These are phyloP conservation scores for Platygyra sinensis DNA, from an alignment of 64 coral and sea anemone genomes.

Conservation along the genomic window DNA sequence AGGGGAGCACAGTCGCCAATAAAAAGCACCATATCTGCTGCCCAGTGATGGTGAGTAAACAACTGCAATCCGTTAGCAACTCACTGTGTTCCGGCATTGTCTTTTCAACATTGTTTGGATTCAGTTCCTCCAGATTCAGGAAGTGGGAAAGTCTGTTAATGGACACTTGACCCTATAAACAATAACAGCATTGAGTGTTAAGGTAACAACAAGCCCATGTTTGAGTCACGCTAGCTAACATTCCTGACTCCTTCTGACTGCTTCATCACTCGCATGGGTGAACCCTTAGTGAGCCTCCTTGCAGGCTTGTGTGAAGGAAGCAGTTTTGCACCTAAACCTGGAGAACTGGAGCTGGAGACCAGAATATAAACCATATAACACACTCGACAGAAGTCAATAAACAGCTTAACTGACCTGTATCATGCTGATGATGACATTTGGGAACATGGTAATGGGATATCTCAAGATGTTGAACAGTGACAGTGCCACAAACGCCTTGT, in stretches of 20 bases:
- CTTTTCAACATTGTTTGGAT: conserved; percentile 59
- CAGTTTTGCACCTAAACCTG: too few relatives aligned
- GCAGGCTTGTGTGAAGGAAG: too few relatives aligned
- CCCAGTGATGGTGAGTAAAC: too few relatives aligned
- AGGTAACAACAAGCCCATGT: too few relatives aligned
- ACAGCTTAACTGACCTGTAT: conserved; percentile 47
- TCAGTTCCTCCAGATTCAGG: conserved; percentile 62
- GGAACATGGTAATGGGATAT: conserved; percentile 63
- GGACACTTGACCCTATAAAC: conserved; percentile 44
- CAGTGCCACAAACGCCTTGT: conserved; percentile 80
- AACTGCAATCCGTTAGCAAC: not conserved
- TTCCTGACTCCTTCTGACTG: not conserved
- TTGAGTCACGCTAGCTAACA: too few relatives aligned
- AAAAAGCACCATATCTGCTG: too few relatives aligned
- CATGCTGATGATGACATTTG: conserved; percentile 63
- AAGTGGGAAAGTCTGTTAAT: conserved; percentile 53
- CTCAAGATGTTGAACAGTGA: conserved; percentile 71
- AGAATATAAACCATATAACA: too few relatives aligned
- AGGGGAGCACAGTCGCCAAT: too few relatives aligned
- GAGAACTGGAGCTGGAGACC: too few relatives aligned
- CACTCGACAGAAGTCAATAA: not conserved
- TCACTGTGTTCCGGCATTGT: conserved; percentile 71
- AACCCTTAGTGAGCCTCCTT: not conserved
- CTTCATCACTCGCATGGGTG: not conserved
- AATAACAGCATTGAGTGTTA: not conserved